phyloP scores from a whole-genome alignment of 1,140 invertebrate species.

The Dendrolimus punctatus region DNA sequence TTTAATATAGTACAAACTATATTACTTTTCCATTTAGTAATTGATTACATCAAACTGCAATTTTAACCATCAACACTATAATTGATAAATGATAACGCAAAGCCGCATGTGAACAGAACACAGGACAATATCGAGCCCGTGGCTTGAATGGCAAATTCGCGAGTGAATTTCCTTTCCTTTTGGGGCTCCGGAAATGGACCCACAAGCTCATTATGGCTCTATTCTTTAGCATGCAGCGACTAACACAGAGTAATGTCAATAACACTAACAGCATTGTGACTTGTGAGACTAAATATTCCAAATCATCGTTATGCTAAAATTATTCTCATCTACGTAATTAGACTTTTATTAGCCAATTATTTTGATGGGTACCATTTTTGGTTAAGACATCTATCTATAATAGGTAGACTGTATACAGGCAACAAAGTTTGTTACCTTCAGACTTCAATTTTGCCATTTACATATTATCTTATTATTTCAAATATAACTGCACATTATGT shows the following conservation, averaged over 20 bases:
- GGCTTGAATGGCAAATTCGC: constrained; percentile 44
- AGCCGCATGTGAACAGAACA: constrained; percentile 26
- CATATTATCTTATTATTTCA: too few relatives aligned
- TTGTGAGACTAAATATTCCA: neutral
- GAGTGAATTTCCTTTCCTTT: constrained; percentile 63
- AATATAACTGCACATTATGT: too few relatives aligned
- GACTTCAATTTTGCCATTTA: too few relatives aligned
- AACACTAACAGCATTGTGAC: constrained; percentile 15
- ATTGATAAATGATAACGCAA: constrained; percentile 8
- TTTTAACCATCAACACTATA: neutral
- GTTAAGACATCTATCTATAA: too few relatives aligned
- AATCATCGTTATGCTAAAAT: constrained; percentile 1
- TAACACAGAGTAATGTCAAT: constrained; percentile 30
- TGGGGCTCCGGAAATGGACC: constrained; percentile 50
- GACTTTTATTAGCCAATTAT: too few relatives aligned
- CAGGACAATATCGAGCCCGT: constrained; percentile 30
- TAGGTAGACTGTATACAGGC: too few relatives aligned
- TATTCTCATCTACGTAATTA: neutral
- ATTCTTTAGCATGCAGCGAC: constrained; percentile 46
- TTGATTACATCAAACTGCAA: too few relatives aligned
- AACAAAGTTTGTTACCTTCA: too few relatives aligned
- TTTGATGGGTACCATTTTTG: too few relatives aligned
- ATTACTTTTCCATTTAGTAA: too few relatives aligned
- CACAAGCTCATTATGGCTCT: constrained; percentile 23
- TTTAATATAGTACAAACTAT: too few relatives aligned